Base-by-base conservation (phyloP, 1,140 invertebrate genomes). In the Maniola jurtina region DNA sequence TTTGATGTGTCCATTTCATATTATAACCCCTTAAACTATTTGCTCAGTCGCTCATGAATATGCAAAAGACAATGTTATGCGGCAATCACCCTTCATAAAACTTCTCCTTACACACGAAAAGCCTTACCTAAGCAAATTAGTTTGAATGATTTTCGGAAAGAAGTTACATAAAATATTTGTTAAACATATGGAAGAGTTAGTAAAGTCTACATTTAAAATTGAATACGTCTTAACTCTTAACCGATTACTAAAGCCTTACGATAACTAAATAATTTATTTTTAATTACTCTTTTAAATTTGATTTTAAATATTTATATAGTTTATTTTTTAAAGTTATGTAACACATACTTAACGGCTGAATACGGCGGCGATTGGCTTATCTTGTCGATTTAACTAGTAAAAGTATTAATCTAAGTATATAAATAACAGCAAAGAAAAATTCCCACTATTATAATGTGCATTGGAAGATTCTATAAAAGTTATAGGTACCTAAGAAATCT, bases 11-110 rank as follows among this genome's bases (percentile, higher is more conserved):
- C 38, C 10, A 59, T 42, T 38, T 42, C 36, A 58, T 40, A 55
- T 8, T 34, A 34, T 13, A 54, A 33, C 7, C 15, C 57, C 33
- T 13, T 34, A 45, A 2, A 59, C 14, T 45, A 25, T 45, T 59
- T 42, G 38, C 16, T 59, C 15, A 42, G 40, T 25, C 11, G 15
- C 36, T 50, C 56, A 59, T 65, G 45, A 65, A 59, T 65, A 59
- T 65, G 58, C 64, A 65, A 59, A 52, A 54, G n/a, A 60, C 45
- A 59, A 34, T 54, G 47, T 65, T 65, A 54, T 54, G 64, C 36
- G 57, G 15, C 25, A 55, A 4, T 6, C 63, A 35, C 33, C 52
- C 52, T 55, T 55, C 52, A 58, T 40, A 58, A 58, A 58, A 58
- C 35, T 55, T 34, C 54, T 56, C 34, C 33, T 3, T 57, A 9